A percentile compares a stretch with the other conserved stretches of the same genome.
Conservation (phyloP, 2,113 vertebrate genomes). For the Osmerus mordax region DNA sequence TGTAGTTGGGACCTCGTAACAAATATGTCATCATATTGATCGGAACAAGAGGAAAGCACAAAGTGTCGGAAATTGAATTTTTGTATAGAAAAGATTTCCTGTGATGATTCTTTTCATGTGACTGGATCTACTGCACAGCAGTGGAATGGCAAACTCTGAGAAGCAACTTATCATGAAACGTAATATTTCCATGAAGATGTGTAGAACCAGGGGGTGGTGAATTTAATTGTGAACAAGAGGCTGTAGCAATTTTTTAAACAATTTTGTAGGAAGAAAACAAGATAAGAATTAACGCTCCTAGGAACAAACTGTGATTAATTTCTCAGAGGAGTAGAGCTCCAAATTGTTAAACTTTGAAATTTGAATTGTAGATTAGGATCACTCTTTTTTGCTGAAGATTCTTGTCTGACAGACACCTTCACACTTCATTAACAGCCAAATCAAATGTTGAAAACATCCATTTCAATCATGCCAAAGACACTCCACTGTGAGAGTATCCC, state of each 20-base stretch:
- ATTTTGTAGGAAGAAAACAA: constrained; percentile 43
- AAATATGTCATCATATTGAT: constrained; percentile 44
- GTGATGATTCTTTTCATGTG: constrained; percentile 44
- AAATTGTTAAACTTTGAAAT: constrained; percentile 73
- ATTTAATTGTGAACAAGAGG: constrained; percentile 84
- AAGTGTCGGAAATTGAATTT: constrained; percentile 49
- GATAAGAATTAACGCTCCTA: constrained; percentile 80
- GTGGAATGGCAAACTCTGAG: constrained; percentile 36
- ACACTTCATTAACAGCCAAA: constrained; percentile 75
- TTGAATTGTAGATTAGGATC: constrained; percentile 77
- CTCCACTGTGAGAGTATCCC: background rate
- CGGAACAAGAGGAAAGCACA: constrained; percentile 20
- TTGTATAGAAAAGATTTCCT: constrained; percentile 36
- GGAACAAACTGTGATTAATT: constrained; percentile 82
- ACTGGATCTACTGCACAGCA: constrained; percentile 29
- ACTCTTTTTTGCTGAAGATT: constrained; percentile 67
- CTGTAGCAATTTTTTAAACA: constrained; percentile 75
- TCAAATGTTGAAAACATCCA: background rate
- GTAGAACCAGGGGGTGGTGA: constrained; percentile 65
- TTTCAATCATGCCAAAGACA: background rate
- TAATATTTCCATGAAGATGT: constrained; percentile 57
- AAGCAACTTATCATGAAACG: constrained; percentile 39
- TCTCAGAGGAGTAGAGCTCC: constrained; percentile 74
- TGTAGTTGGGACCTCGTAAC: constrained; percentile 31
- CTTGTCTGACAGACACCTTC: constrained; percentile 77